These are phyloP conservation scores for Caenorhabditis parvicauda DNA, from an alignment of 2,888 invertebrate genomes.

Conservation along the genomic window DNA sequence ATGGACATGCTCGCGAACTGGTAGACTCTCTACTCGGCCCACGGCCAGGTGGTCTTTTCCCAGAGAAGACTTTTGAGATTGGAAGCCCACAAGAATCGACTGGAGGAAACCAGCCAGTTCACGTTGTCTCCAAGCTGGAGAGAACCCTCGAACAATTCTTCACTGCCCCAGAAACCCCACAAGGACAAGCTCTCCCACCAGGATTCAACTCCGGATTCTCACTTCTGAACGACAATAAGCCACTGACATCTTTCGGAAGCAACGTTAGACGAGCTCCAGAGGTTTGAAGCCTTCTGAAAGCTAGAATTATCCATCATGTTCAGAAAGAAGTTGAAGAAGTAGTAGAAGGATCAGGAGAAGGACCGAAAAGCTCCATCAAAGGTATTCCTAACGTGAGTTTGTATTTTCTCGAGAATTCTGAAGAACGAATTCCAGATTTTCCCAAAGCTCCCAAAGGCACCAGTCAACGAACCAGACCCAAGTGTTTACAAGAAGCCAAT, in stretches of 20 bases:
- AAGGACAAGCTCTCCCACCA: slow-evolving; percentile 48
- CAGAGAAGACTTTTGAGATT: slow-evolving; percentile 62
- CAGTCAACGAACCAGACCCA: slow-evolving; percentile 22
- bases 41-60: slow-evolving; percentile 61
- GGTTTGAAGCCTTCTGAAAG: slow-evolving; percentile 18
- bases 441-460: slow-evolving; percentile 58
- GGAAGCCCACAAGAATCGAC: slow-evolving; percentile 24
- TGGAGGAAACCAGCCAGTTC: slow-evolving; percentile 29
- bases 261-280: slow-evolving; percentile 35
- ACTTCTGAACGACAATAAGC: slow-evolving; percentile 51
- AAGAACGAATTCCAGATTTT: slow-evolving; percentile 36
- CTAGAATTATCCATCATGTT: no score
- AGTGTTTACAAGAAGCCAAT: slow-evolving; percentile 5
- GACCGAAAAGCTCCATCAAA: slow-evolving; percentile 58
- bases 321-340: slow-evolving; percentile 25
- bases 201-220: slow-evolving; percentile 62
- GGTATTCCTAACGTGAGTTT: slow-evolving; percentile 58
- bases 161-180: slow-evolving; percentile 50
- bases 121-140: slow-evolving; percentile 49
- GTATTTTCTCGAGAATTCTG: background rate
- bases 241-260: slow-evolving; percentile 47
- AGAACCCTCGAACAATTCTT: slow-evolving; percentile 59
- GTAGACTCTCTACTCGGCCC: slow-evolving; percentile 60
- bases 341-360: slow-evolving; percentile 45
- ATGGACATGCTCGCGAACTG: slow-evolving; percentile 61